Percentiles rank a stretch among this genome's conserved stretches.
phyloP scores from a whole-genome alignment of 2,797 vertebrate genomes.

The Mus spretus region DNA sequence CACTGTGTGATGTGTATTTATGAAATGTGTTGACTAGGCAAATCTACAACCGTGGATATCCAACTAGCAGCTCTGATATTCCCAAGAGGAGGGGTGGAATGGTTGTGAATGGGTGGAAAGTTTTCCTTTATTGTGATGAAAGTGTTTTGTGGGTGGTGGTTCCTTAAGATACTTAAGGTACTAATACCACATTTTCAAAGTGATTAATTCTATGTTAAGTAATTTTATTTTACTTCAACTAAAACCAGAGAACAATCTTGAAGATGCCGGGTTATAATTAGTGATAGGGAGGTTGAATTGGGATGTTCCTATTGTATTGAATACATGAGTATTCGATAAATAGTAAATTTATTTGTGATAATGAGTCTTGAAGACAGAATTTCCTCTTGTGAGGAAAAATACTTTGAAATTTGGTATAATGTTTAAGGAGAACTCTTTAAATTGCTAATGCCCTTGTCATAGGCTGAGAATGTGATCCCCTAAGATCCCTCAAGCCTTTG shows the following conservation, averaged over 20 bases:
- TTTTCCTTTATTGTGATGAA: not conserved
- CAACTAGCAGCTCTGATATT: not conserved
- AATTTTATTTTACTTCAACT: not conserved
- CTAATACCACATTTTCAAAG: not conserved
- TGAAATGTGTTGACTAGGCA: not conserved
- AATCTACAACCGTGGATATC: not conserved
- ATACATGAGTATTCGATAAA: not conserved
- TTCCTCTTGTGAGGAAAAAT: not conserved
- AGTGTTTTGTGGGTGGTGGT: not conserved
- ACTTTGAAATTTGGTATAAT: not conserved
- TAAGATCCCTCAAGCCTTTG: not conserved
- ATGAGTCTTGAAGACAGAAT: not conserved
- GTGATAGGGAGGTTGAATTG: not conserved
- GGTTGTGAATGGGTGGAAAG: not conserved
- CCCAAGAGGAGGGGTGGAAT: not conserved
- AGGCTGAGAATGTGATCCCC: not conserved
- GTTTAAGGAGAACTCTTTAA: not conserved
- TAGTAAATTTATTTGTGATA: not conserved
- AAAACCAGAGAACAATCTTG: not conserved
- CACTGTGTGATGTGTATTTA: not conserved
- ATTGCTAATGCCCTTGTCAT: not conserved
- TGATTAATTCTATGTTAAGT: not conserved
- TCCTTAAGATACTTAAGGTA: not conserved
- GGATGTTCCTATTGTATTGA: not conserved
- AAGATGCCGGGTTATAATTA: not conserved